Percentiles rank a stretch among this genome's conserved stretches.
Conservation (phyloP, 2,888 invertebrate species). For the Lasius fuliginosus region DNA sequence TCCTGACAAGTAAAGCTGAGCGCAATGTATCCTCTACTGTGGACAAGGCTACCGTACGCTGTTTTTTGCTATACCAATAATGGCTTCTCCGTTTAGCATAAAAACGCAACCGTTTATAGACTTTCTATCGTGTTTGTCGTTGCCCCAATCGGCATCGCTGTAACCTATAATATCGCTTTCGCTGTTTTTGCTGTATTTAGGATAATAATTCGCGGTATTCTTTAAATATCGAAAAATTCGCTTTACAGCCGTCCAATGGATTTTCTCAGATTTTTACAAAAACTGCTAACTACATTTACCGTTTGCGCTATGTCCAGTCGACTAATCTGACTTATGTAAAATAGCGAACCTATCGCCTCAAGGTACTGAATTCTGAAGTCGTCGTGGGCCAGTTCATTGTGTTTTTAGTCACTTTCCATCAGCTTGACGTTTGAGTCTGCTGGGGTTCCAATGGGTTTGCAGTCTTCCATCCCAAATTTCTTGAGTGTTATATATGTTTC, state of each 20-base stretch:
- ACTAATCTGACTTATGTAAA: constrained; percentile 47
- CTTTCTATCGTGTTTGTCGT: constrained; percentile 61
- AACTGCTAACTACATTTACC: constrained; percentile 39
- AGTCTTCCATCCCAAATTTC: constrained; percentile 50
- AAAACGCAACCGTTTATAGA: constrained; percentile 43
- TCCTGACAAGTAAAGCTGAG: constrained; percentile 67
- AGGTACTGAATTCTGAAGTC: constrained; percentile 24
- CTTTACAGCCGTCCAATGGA: constrained; percentile 56
- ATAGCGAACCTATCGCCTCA: constrained; percentile 47
- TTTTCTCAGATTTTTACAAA: constrained; percentile 36
- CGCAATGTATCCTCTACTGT: constrained; percentile 79
- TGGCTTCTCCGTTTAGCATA: constrained; percentile 32
- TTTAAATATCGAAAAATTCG: constrained; percentile 61
- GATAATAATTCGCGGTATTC: constrained; percentile 39
- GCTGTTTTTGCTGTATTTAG: constrained; percentile 16
- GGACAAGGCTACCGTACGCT: constrained; percentile 74
- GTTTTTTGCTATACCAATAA: constrained; percentile 68
- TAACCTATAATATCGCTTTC: constrained; percentile 61
- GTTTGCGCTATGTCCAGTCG: constrained; percentile 56
- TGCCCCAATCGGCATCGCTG: constrained; percentile 74
- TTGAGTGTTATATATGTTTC: constrained; percentile 60
- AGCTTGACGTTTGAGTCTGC: constrained; percentile 38
- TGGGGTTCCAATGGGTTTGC: constrained; percentile 55
- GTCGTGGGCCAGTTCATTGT: neutral
- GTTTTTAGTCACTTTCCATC: constrained; percentile 5